Conservation (phyloP, 2,797 vertebrate species). For the Oryzias sinensis region DNA sequence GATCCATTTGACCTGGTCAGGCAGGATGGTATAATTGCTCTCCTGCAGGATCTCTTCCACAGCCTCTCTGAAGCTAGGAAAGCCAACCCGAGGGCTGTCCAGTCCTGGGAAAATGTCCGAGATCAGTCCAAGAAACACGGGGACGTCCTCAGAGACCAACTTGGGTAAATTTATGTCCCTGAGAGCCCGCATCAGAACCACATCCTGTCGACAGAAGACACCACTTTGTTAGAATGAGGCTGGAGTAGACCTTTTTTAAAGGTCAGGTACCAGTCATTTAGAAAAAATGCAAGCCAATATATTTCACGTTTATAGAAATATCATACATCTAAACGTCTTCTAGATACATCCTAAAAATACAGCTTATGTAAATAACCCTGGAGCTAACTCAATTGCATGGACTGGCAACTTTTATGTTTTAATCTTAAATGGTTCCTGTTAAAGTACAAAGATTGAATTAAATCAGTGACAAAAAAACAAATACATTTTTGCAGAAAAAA, state of each 20-base stretch:
- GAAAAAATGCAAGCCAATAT: too few species aligned
- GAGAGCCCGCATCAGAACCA: conserved; percentile 94
- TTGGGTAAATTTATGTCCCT: conserved; percentile 98
- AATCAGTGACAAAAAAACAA: neutral
- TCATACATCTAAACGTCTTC: too few species aligned
- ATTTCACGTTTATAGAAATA: too few species aligned
- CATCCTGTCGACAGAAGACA: conserved; percentile 76
- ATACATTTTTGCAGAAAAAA: neutral
- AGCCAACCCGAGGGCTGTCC: conserved; percentile 90
- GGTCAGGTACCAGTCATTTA: too few species aligned
- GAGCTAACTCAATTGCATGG: too few species aligned
- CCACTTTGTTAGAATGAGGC: neutral
- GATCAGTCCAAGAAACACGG: conserved; percentile 93
- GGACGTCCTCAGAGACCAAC: conserved; percentile 95
- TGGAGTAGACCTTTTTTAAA: too few species aligned
- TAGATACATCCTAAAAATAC: too few species aligned
- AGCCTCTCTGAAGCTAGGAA: conserved; percentile 88
- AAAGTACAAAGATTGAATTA: too few species aligned
- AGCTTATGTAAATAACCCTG: too few species aligned
- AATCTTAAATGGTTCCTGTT: too few species aligned
- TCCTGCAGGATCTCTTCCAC: conserved; percentile 85
- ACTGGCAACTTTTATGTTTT: too few species aligned
- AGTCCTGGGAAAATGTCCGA: conserved; percentile 93
- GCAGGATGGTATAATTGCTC: conserved; percentile 79
- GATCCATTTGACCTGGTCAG: conserved; percentile 81